A percentile compares a stretch with the other conserved stretches of the same genome.
Conservation (phyloP, 1,140 invertebrate species). For the Caenorhabditis brenneri region DNA sequence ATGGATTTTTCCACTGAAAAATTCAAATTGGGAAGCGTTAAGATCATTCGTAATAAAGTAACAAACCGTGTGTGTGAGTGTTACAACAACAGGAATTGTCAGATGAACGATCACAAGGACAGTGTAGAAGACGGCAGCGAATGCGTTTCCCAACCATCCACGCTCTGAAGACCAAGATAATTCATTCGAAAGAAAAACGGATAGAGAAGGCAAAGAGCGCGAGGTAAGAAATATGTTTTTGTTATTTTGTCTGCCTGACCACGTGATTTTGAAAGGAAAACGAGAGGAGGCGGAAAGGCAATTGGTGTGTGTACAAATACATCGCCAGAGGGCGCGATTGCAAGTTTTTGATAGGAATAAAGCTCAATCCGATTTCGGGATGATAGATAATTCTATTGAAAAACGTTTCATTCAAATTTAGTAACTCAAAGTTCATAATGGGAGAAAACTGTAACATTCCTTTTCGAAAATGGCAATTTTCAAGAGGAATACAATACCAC, state of each 20-base stretch:
- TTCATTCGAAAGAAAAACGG: neutral
- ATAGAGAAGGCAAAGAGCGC: neutral
- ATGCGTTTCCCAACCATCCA: slow-evolving; percentile 61
- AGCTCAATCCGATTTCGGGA: too few species aligned
- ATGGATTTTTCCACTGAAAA: slow-evolving; percentile 60
- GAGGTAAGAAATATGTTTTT: neutral
- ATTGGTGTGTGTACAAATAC: neutral
- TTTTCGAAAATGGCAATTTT: too few species aligned
- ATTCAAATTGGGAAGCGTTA: neutral
- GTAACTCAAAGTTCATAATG: too few species aligned
- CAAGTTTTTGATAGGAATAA: neutral
- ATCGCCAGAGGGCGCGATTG: neutral
- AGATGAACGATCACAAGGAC: slow-evolving; percentile 76
- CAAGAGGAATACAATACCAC: too few species aligned
- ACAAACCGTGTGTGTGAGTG: slow-evolving; percentile 77
- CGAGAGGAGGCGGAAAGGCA: neutral
- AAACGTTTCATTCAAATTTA: too few species aligned
- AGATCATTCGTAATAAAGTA: neutral
- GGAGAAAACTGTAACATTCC: too few species aligned
- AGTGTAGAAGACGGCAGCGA: slow-evolving; percentile 71
- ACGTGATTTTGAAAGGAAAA: neutral
- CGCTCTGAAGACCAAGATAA: slow-evolving; percentile 70
- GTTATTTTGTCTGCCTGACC: neutral
- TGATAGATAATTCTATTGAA: too few species aligned
- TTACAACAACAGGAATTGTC: slow-evolving; percentile 79